A percentile compares a stretch with the other conserved stretches of the same genome.
Evolutionary conservation across 2,888 invertebrate species (phyloP).

Genomic region (Heliconius ismenius): DNA sequence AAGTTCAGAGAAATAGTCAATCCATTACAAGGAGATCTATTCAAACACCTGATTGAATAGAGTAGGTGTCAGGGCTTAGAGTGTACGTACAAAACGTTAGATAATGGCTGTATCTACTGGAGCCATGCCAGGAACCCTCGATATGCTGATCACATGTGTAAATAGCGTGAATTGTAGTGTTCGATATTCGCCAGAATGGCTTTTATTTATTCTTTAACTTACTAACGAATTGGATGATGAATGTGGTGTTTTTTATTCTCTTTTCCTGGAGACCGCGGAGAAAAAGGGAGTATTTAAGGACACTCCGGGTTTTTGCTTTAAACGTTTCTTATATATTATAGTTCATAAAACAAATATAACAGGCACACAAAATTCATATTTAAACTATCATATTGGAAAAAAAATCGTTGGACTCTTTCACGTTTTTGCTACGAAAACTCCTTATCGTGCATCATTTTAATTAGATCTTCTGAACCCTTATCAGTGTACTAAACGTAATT

Average conservation of each 20-base stretch:
- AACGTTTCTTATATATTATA: too few species aligned
- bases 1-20: slow-evolving; percentile 1
- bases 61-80: slow-evolving; percentile 40
- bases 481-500: too few species aligned
- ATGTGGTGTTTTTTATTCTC: neutral
- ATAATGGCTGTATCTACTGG: slow-evolving; percentile 56
- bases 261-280: neutral
- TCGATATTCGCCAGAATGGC: slow-evolving; percentile 1
- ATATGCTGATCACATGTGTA: slow-evolving; percentile 50
- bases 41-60: slow-evolving; percentile 44
- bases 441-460: too few species aligned
- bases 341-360: too few species aligned
- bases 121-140: slow-evolving; percentile 54
- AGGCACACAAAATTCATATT: too few species aligned
- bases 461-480: too few species aligned
- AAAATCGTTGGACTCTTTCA: too few species aligned
- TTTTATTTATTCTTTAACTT: slow-evolving; percentile 2
- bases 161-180: slow-evolving; percentile 28
- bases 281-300: too few species aligned
- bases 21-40: slow-evolving; percentile 26
- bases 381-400: too few species aligned
- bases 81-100: slow-evolving; percentile 49
- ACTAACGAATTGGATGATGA: neutral
- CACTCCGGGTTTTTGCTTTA: too few species aligned
- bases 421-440: too few species aligned